Base-by-base conservation (phyloP, 2,888 invertebrate genomes). In the Drosophila mettleri region DNA sequence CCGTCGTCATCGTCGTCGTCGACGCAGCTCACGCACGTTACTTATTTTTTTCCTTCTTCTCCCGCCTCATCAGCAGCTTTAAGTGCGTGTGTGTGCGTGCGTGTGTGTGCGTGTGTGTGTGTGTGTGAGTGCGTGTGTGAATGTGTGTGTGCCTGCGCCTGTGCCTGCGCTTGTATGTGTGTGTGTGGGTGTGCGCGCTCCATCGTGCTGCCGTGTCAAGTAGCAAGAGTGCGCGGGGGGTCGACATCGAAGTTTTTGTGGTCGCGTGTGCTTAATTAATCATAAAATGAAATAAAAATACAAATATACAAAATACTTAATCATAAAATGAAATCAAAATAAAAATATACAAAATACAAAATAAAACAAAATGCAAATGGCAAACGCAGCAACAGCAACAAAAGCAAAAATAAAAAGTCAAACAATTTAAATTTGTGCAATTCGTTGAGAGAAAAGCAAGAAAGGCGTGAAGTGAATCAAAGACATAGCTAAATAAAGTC, bases 221-320 rank as follows among this genome's bases (percentile, higher is more conserved):
- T 51, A 70, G 39, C 41, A 38, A 22, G n/a, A 5, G 55, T 48
- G 49, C 22, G 52, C 31, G 41, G 46, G 54, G 48, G 54, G 58
- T 22, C 33, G 36, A 16, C 38, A 46, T 38, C 22, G 52, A 65
- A 74, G 63, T 60, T 71, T 61, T 62, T 78, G 81, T 67, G 86
- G 74, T 76, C 77, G 82, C 77, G 84, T 83, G 87, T 87, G 86
- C 87, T 85, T 86, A 83, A 83, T 83, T 83, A 86, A 84, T 83
- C 87, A 83, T 83, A 85, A 84, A 84, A 75, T 60, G 68, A 76
- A 71, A 45, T 45, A 27, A 45, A 45, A 41, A 24, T 24, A 24
- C 24, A 24, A 24, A 24, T n/a, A n/a, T n/a, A 29, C 16, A 66
- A 69, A 71, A 72, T 63, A 49, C 68, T 83, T 83, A 86, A 84